Evolutionary conservation across 2,888 invertebrate genomes (phyloP).

Genomic region (Microlaimidae sp.): DNA sequence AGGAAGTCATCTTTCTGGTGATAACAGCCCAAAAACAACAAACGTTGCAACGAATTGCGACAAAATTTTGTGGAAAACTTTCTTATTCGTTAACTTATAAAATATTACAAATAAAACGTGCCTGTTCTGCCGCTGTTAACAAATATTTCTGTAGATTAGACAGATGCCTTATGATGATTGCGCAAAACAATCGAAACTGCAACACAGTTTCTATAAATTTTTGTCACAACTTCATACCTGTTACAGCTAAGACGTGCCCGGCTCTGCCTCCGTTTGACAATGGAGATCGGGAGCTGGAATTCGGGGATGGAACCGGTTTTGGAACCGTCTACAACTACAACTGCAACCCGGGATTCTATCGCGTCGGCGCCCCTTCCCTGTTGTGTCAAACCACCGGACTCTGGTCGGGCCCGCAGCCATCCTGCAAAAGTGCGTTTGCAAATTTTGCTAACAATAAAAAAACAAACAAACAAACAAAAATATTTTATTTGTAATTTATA

Average conservation of each 20-base stretch:
- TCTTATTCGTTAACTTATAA: too few species aligned
- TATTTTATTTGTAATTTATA: too few species aligned
- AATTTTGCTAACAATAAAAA: too few species aligned
- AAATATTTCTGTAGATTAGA: neutral
- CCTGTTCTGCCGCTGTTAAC: neutral
- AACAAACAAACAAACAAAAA: too few species aligned
- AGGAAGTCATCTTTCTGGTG: too few species aligned
- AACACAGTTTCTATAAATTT: too few species aligned
- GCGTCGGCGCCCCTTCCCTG: slow-evolving; percentile 56
- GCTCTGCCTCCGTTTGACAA: slow-evolving; percentile 27
- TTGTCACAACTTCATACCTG: neutral
- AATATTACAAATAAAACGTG: too few species aligned
- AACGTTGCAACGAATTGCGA: too few species aligned
- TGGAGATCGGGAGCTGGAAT: slow-evolving; percentile 27
- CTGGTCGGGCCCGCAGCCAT: slow-evolving; percentile 81
- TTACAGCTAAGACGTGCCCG: slow-evolving; percentile 29
- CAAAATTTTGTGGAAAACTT: too few species aligned
- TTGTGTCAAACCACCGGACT: slow-evolving; percentile 70
- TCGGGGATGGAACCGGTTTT: slow-evolving; percentile 34
- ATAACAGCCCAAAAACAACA: too few species aligned
- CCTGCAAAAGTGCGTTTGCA: slow-evolving; percentile 89
- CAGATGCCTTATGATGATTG: too few species aligned
- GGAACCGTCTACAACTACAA: slow-evolving; percentile 23
- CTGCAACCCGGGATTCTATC: slow-evolving; percentile 29
- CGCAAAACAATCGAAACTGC: too few species aligned